Conservation (phyloP, 2,797 vertebrate genomes). For the Acrossocheilus wenchowensis region DNA sequence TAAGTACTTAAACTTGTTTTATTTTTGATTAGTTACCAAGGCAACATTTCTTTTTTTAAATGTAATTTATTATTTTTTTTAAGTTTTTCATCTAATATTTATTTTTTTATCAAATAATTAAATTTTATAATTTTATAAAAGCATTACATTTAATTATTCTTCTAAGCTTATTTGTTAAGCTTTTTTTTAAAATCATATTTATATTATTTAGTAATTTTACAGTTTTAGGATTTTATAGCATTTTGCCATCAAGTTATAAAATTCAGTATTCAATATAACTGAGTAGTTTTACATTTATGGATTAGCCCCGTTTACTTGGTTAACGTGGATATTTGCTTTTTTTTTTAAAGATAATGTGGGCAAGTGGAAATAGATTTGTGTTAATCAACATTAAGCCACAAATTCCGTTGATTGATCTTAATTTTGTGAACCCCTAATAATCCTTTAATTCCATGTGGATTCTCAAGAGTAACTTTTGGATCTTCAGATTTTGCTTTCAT, state of each 20-base stretch:
- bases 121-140: neutral
- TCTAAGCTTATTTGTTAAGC: too few species aligned
- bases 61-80: neutral
- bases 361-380: neutral
- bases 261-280: neutral
- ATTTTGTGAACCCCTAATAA: neutral
- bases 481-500: slow-evolving; percentile 9
- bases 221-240: neutral
- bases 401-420: neutral
- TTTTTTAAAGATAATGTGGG: neutral
- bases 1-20: neutral
- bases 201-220: too few species aligned
- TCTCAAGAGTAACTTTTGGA: neutral
- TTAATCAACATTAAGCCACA: neutral
- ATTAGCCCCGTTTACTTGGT: neutral
- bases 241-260: too few species aligned
- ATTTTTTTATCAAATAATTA: neutral
- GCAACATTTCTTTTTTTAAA: too few species aligned
- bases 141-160: too few species aligned
- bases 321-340: neutral
- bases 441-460: slow-evolving; percentile 2
- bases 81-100: neutral
- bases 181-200: too few species aligned
- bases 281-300: neutral
- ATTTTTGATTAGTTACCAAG: neutral